Conservation (phyloP, 2,113 vertebrate genomes). For the Tachuris rubrigastra region DNA sequence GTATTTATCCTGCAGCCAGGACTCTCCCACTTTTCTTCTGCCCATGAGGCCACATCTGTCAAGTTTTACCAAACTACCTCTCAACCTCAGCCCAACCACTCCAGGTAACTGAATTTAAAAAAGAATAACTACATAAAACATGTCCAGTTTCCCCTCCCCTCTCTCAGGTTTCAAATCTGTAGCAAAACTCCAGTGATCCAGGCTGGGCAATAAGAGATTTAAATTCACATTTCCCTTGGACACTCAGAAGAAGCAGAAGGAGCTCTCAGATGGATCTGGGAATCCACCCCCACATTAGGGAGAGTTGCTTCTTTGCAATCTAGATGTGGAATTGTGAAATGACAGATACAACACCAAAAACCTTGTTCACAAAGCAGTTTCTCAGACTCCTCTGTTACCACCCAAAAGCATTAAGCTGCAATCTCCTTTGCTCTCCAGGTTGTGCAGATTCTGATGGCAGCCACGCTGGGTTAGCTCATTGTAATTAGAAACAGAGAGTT, state of each 20-base stretch:
- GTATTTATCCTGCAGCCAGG: not conserved
- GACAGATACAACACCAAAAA: not conserved
- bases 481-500: not conserved
- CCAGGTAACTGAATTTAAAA: not conserved
- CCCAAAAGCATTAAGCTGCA: not conserved
- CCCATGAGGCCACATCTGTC: not conserved
- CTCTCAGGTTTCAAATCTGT: not conserved
- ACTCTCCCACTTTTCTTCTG: not conserved
- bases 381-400: not conserved
- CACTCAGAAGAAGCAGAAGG: not conserved
- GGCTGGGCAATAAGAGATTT: not conserved
- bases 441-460: not conserved
- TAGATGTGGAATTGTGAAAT: not conserved
- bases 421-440: not conserved
- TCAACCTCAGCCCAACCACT: not conserved
- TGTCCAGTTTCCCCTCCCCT: not conserved
- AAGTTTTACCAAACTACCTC: not conserved
- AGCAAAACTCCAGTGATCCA: not conserved
- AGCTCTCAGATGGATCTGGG: not conserved
- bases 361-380: not conserved
- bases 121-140: not conserved
- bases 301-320: not conserved
- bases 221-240: not conserved
- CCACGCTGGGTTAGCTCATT: not conserved
- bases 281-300: accelerated